Evolutionary conservation across 2,113 vertebrate genomes (phyloP).

Genomic region (Gambusia holbrooki): DNA sequence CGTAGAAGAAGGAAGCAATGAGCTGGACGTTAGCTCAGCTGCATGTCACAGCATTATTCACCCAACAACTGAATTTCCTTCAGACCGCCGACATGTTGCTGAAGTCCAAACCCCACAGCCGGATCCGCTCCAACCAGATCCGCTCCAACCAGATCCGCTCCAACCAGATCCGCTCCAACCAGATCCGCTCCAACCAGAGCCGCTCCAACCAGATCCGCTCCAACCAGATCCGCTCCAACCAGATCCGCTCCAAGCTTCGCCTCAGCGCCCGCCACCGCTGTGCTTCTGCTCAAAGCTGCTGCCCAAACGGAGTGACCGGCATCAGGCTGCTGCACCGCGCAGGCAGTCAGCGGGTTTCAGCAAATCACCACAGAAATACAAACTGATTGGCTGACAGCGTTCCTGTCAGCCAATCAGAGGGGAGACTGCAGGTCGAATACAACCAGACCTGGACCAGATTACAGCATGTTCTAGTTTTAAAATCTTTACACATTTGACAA

Average conservation of each 20-base stretch:
- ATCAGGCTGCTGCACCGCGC: conserved; percentile 21
- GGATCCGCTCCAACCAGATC: no score
- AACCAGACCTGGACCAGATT: no score
- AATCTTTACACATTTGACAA: no score
- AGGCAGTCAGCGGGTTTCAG: conserved; percentile 33
- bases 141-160: no score
- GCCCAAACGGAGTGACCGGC: conserved; percentile 44
- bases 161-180: conserved; percentile 47
- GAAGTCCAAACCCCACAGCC: conserved; percentile 54
- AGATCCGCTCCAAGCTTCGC: conserved; percentile 50
- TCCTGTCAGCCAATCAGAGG: conserved; percentile 1
- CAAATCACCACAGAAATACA: conserved; percentile 38
- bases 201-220: conserved; percentile 34
- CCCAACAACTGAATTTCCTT: conserved; percentile 52
- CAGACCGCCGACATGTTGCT: conserved; percentile 61
- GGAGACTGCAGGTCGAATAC: no score
- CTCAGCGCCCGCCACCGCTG: conserved; percentile 48
- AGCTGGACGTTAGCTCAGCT: background rate
- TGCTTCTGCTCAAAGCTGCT: conserved; percentile 44
- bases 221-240: background rate
- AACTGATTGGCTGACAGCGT: conserved; percentile 25
- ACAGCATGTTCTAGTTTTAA: no score
- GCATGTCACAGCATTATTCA: conserved; percentile 60
- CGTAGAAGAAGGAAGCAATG: background rate
- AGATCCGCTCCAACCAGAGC: conserved; percentile 11